phyloP scores from a whole-genome alignment of 1,140 invertebrate genomes.

The Atopsyche davidsoni region DNA sequence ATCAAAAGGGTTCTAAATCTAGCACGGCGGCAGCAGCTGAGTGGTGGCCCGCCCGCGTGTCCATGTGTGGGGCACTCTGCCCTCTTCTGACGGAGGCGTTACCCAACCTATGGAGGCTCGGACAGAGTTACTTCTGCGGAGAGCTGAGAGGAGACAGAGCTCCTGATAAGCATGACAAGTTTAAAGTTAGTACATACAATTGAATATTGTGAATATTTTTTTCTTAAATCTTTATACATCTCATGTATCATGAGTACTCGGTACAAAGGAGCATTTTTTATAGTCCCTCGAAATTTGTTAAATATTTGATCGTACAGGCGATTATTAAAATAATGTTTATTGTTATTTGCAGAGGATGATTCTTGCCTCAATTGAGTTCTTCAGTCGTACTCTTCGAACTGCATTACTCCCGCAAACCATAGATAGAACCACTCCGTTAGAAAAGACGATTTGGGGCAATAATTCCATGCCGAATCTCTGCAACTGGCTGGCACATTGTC shows the following conservation, averaged over 20 bases:
- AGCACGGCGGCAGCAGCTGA: not conserved
- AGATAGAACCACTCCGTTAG: slow-evolving; percentile 34
- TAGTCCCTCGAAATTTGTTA: no score
- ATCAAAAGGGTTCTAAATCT: slow-evolving; percentile 15
- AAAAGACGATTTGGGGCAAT: slow-evolving; percentile 40
- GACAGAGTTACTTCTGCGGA: slow-evolving; percentile 83
- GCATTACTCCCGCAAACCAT: slow-evolving; percentile 56
- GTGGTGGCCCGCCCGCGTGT: slow-evolving; percentile 24
- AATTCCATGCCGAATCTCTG: slow-evolving; percentile 49
- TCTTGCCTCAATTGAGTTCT: slow-evolving; percentile 57
- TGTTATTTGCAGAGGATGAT: slow-evolving; percentile 50
- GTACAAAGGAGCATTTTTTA: no score
- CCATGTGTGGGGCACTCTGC: slow-evolving; percentile 21
- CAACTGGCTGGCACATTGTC: slow-evolving; percentile 73
- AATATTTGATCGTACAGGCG: no score
- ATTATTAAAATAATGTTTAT: slow-evolving; percentile 2
- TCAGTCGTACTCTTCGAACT: slow-evolving; percentile 58
- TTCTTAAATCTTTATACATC: no score
- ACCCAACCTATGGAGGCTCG: slow-evolving; percentile 83
- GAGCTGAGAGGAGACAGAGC: slow-evolving; percentile 70
- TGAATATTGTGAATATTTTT: slow-evolving; percentile 9
- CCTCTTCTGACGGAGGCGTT: slow-evolving; percentile 25
- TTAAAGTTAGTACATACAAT: slow-evolving; percentile 53
- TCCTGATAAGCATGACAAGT: slow-evolving; percentile 60
- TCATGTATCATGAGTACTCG: no score